Base-by-base conservation (phyloP, 1,140 invertebrate genomes). In the Vollenhovia emeryi region DNA sequence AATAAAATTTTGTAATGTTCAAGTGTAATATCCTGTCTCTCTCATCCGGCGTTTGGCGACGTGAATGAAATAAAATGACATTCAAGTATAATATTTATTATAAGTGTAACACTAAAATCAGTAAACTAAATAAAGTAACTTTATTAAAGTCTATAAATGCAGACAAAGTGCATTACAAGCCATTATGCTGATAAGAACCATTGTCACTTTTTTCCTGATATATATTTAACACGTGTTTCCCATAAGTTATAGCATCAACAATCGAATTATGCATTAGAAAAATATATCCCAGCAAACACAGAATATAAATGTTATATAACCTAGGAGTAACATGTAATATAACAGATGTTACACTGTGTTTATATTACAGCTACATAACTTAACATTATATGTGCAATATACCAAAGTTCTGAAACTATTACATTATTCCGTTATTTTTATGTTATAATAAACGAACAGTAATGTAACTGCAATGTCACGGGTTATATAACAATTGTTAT, bases 81-180 rank as follows among this genome's bases (percentile, higher is more conserved):
- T 33, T 18, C 3, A 50, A 36, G 4, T 36, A 18, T 71, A 52
- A 52, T 2, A 36, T 36, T 27, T 48, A 45, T 55, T n/a, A n/a
- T n/a, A n/a, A n/a, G n/a, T n/a, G 52, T n/a, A n/a, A n/a, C n/a
- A n/a, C n/a, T 52, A 36, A 66, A 9, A 66, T 13, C 21, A 0
- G 21, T 59, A 62, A n/a, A 62, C 3, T 11, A 68, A 68, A 33
- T 50, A 79, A 30, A 86, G 7, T n/a, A 74, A 24, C n/a, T n/a
- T 73, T 52, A 40, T 36, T 50, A 43, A 62, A 33, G 60, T 76
- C 5, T 82, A 71, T 62, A 69, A 50, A n/a, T 82, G 18, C 4
- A 52, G 0, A 27, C 0, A 18, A 59, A 68, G 13, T 60, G 15
- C 33, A 33, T 62, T 60, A 6, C 18, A n/a, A 33, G 30, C 8